Evolutionary conservation across 2,113 vertebrate genomes (phyloP).

Genomic region (Ictalurus furcatus): DNA sequence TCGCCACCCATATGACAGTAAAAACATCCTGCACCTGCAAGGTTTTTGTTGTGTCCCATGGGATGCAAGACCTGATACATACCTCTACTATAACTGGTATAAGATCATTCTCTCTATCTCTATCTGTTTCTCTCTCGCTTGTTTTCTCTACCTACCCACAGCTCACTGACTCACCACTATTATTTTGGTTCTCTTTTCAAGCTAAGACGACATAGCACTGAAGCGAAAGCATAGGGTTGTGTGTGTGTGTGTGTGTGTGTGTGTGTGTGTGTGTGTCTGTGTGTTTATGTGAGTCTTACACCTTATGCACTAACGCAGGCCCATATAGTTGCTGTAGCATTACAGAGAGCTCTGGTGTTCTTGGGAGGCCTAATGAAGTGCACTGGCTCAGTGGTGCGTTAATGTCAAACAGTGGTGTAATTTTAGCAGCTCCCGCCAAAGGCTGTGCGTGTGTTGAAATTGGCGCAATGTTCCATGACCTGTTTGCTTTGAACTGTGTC

Average conservation of each 20-base stretch:
- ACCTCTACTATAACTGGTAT: conserved; percentile 11
- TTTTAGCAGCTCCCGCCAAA: neutral
- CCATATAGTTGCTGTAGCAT: conserved; percentile 16
- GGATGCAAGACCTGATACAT: neutral
- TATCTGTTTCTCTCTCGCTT: conserved; percentile 18
- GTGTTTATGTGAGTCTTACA: neutral
- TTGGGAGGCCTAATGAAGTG: conserved; percentile 35
- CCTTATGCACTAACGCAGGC: neutral
- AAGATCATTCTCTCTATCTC: conserved; percentile 12
- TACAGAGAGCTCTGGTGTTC: conserved; percentile 11
- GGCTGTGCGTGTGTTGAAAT: neutral
- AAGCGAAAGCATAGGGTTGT: neutral
- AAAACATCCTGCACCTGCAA: neutral
- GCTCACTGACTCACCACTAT: conserved; percentile 46
- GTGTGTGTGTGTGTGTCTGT: neutral
- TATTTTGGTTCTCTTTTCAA: conserved; percentile 44
- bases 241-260: conserved; percentile 2
- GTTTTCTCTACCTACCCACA: conserved; percentile 37
- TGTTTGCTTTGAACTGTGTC: conserved; percentile 38
- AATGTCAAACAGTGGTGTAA: conserved; percentile 43
- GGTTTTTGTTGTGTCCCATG: conserved; percentile 1
- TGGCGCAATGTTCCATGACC: neutral
- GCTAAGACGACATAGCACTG: conserved; percentile 27
- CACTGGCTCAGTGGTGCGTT: conserved; percentile 47
- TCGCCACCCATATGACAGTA: neutral